Percentiles rank a stretch among this genome's conserved stretches.
phyloP scores from a whole-genome alignment of 2,797 vertebrate species.

The Ctenopoma multispine region DNA sequence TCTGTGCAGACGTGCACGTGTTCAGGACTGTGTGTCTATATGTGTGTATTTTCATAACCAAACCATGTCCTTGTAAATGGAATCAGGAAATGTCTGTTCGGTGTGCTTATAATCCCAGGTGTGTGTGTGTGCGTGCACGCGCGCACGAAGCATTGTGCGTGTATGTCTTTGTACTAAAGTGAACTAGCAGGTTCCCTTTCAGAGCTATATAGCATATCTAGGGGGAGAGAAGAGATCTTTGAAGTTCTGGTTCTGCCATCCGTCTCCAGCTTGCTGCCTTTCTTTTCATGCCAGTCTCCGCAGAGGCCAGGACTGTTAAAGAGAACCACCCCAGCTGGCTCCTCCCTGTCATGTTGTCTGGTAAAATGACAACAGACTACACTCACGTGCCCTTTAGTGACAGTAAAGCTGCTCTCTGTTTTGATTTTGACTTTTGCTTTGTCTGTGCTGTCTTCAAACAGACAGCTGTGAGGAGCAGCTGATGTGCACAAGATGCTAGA shows the following conservation, averaged over 20 bases:
- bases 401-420: slow-evolving; percentile 46
- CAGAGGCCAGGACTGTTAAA: slow-evolving; percentile 79
- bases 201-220: slow-evolving; percentile 55
- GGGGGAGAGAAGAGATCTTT: slow-evolving; percentile 74
- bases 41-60: slow-evolving; percentile 41
- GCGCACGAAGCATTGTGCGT: slow-evolving; percentile 21
- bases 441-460: slow-evolving; percentile 15
- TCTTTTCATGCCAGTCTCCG: slow-evolving; percentile 82
- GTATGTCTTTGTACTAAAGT: slow-evolving; percentile 68
- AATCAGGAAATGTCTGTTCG: slow-evolving; percentile 56
- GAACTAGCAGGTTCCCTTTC: slow-evolving; percentile 77
- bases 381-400: slow-evolving; percentile 32
- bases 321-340: slow-evolving; percentile 55
- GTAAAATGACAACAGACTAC: slow-evolving; percentile 64
- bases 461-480: slow-evolving; percentile 19
- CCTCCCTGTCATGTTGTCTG: slow-evolving; percentile 53
- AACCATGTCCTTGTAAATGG: slow-evolving; percentile 36
- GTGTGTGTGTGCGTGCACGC: slow-evolving; percentile 29
- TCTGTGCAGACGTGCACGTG: slow-evolving; percentile 19
- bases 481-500: slow-evolving; percentile 3
- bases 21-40: slow-evolving; percentile 14
- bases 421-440: slow-evolving; percentile 38
- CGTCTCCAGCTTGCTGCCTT: slow-evolving; percentile 74
- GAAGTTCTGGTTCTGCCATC: slow-evolving; percentile 84
- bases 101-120: slow-evolving; percentile 52